phyloP scores from a whole-genome alignment of 1,140 invertebrate genomes.

The Maconellicoccus hirsutus region DNA sequence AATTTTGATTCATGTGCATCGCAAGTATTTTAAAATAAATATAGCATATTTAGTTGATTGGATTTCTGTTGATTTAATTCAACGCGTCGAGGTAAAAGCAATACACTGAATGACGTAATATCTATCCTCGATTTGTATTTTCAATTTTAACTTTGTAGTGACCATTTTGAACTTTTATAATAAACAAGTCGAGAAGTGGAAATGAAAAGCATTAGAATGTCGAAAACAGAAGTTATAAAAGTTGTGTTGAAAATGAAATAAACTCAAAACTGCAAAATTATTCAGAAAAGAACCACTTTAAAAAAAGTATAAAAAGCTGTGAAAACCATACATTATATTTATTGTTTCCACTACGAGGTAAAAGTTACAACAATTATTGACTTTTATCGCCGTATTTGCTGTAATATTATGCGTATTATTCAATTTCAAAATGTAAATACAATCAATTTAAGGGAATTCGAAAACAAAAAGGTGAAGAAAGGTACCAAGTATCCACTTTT shows the following conservation, averaged over 20 bases:
- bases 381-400: not conserved
- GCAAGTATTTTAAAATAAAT: no score
- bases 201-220: not conserved
- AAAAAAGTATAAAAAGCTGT: not conserved
- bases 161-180: not conserved
- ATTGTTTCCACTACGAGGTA: not conserved
- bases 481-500: no score
- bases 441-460: not conserved
- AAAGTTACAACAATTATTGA: not conserved
- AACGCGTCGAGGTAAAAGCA: no score
- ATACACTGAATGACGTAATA: not conserved
- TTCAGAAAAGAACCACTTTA: not conserved
- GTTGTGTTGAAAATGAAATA: not conserved
- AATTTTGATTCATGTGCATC: no score
- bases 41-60: no score
- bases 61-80: no score
- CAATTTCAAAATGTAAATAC: not conserved
- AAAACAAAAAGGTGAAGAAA: not conserved
- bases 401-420: not conserved
- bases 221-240: slow-evolving; percentile 6
- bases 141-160: not conserved
- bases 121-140: not conserved
- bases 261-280: slow-evolving; percentile 17
- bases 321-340: not conserved
- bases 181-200: not conserved